phyloP scores from a whole-genome alignment of 2,113 vertebrate genomes.

The Zapus hudsonius region DNA sequence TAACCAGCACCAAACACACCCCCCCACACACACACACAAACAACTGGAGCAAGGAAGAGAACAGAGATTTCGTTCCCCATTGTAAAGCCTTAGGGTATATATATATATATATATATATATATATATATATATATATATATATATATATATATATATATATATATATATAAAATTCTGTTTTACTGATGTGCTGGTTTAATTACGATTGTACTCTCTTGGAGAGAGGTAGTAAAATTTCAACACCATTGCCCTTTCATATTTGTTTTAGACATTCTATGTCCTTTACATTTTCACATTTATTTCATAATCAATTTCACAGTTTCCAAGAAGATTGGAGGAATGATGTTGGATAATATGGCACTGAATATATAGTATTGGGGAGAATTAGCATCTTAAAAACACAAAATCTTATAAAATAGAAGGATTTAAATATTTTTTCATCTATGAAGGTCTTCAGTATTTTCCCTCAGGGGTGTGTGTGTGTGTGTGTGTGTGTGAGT shows the following conservation, averaged over 20 bases:
- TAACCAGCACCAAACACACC: too few relatives aligned
- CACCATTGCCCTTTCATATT: neutral
- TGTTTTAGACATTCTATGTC: neutral
- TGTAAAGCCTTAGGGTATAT: too few relatives aligned
- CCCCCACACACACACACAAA: too few relatives aligned
- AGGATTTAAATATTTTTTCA: neutral
- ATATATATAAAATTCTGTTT: neutral
- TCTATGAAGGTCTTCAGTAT: neutral
- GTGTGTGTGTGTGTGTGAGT: too few relatives aligned
- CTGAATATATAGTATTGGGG: neutral
- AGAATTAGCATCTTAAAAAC: neutral
- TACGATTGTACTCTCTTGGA: neutral
- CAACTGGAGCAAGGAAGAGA: too few relatives aligned
- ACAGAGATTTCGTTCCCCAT: too few relatives aligned
- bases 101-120: too few relatives aligned
- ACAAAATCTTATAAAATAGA: neutral
- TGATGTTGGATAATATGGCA: neutral
- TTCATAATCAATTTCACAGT: neutral
- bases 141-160: too few relatives aligned
- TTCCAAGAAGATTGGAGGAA: neutral
- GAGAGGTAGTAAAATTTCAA: neutral
- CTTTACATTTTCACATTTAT: neutral
- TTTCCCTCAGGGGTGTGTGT: neutral
- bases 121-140: too few relatives aligned
- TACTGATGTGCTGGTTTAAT: neutral